phyloP scores from a whole-genome alignment of 2,797 vertebrate species.

The Onychomys arenicola region DNA sequence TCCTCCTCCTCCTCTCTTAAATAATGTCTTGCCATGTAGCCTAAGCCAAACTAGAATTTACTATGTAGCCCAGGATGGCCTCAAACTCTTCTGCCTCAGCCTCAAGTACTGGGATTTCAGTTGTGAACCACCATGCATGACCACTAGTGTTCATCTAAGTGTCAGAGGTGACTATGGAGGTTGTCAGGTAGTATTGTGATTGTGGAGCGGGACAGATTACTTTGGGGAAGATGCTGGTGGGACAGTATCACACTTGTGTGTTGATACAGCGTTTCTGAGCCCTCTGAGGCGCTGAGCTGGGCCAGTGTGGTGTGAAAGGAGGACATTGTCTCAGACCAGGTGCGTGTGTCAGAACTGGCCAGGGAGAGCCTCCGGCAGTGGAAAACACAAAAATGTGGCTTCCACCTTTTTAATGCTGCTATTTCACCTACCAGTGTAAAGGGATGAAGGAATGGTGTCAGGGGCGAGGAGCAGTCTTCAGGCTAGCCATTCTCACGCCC shows the following conservation, averaged over 20 bases:
- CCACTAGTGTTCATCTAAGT: neutral
- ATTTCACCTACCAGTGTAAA: neutral
- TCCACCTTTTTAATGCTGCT: neutral
- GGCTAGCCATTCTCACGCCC: rapidly evolving
- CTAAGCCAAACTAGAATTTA: neutral
- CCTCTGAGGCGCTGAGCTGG: neutral
- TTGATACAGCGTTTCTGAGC: neutral
- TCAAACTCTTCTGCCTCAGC: too few species aligned
- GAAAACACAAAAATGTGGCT: too few species aligned
- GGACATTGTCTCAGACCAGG: neutral
- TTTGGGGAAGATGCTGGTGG: neutral
- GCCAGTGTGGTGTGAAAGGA: too few species aligned
- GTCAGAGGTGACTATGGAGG: neutral
- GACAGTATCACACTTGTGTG: neutral
- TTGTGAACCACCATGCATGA: neutral
- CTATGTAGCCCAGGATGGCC: neutral
- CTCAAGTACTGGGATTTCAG: neutral
- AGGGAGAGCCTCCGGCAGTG: neutral
- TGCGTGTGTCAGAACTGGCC: neutral
- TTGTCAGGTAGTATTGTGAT: neutral
- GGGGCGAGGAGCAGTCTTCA: neutral
- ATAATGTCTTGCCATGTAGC: neutral
- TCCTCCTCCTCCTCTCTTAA: neutral
- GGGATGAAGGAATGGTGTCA: neutral
- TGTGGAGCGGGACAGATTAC: neutral